These are phyloP conservation scores for Pomatorhinus ruficollis DNA, from an alignment of 2,113 vertebrate species.

Conservation along the genomic window DNA sequence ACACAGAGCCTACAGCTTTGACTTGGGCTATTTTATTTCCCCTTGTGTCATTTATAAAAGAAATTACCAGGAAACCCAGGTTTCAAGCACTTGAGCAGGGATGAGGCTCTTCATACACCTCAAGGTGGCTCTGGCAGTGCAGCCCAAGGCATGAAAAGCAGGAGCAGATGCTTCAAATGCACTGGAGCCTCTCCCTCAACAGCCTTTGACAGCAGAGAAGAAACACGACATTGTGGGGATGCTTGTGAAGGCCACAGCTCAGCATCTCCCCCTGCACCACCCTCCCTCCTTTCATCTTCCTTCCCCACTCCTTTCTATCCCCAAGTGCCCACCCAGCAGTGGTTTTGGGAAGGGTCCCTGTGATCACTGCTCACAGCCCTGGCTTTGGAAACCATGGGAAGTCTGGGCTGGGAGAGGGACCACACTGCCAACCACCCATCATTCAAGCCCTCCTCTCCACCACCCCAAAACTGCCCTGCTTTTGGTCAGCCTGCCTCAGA, in stretches of 20 bases:
- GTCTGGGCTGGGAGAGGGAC: not conserved
- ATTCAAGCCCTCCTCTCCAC: not conserved
- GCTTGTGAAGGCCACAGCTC: not conserved
- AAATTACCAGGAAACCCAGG: not conserved
- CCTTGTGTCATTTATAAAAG: not conserved
- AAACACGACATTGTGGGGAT: accelerated
- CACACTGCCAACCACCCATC: accelerated
- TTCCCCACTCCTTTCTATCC: not conserved
- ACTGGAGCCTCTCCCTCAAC: not conserved
- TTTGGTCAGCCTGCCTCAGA: not conserved
- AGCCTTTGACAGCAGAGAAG: not conserved
- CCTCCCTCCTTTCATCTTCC: not conserved
- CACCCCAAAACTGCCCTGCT: not conserved
- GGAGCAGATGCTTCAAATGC: accelerated
- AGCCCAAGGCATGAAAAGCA: not conserved
- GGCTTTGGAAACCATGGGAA: not conserved
- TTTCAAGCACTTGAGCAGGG: not conserved
- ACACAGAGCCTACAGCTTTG: not conserved
- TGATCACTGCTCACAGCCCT: not conserved
- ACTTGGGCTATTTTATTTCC: not conserved
- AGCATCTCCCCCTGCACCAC: not conserved
- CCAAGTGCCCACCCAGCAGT: not conserved
- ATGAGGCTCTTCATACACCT: not conserved
- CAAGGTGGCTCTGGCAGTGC: accelerated
- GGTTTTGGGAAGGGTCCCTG: not conserved